phyloP scores from a whole-genome alignment of 2,113 vertebrate genomes.

The Pygoscelis antarcticus region DNA sequence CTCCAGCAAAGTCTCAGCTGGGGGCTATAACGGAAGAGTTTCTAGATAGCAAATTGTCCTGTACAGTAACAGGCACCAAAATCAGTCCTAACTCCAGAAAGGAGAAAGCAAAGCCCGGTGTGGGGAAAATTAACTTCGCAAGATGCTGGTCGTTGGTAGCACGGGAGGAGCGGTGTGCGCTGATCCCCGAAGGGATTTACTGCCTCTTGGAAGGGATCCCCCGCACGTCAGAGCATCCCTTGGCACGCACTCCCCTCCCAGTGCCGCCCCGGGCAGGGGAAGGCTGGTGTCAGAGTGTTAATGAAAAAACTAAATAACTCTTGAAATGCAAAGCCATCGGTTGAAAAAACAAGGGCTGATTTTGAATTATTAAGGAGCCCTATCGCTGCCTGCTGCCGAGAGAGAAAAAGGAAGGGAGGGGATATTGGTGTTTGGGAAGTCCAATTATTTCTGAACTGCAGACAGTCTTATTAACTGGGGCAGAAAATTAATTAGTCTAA shows the following conservation, averaged over 20 bases:
- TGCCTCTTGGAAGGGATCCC: background rate
- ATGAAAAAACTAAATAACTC: slow-evolving; percentile 78
- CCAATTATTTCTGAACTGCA: slow-evolving; percentile 80
- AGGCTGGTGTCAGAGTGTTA: slow-evolving; percentile 33
- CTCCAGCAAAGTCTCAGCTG: background rate
- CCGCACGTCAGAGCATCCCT: background rate
- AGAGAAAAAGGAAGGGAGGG: slow-evolving; percentile 62
- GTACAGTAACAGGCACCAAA: background rate
- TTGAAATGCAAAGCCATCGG: slow-evolving; percentile 50
- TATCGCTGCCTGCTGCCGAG: slow-evolving; percentile 53
- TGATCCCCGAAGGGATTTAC: slow-evolving; percentile 17
- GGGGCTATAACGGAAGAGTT: background rate
- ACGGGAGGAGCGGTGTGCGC: background rate
- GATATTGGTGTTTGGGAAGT: slow-evolving; percentile 74
- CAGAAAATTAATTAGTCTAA: slow-evolving; percentile 86
- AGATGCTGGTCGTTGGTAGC: background rate
- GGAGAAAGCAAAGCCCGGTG: background rate
- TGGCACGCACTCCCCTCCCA: background rate
- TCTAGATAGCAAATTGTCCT: background rate
- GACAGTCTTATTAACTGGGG: slow-evolving; percentile 84
- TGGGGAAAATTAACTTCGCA: background rate
- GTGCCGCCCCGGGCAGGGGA: background rate
- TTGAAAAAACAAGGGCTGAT: slow-evolving; percentile 63
- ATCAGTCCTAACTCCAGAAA: background rate
- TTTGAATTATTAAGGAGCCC: slow-evolving; percentile 74